A percentile compares a stretch with the other conserved stretches of the same genome.
Evolutionary conservation across 1,140 invertebrate species (phyloP).

Genomic region (Ladona fulva): DNA sequence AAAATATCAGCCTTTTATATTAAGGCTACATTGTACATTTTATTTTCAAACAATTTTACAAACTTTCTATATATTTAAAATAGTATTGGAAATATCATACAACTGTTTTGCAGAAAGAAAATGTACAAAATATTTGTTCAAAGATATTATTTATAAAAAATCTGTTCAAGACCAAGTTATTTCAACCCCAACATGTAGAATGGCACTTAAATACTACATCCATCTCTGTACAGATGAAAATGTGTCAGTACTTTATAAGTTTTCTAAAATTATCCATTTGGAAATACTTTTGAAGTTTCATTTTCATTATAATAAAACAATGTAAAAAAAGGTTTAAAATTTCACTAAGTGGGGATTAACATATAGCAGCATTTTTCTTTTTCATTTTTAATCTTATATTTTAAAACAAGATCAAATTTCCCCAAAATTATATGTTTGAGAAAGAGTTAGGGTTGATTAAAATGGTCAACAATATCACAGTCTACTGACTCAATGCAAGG

Average conservation of each 20-base stretch:
- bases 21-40: not conserved
- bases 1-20: not conserved
- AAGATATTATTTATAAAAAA: not conserved
- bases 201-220: not conserved
- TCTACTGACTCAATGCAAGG: slow-evolving; percentile 8
- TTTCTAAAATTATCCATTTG: not conserved
- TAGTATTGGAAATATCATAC: not conserved
- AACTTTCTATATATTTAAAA: not conserved
- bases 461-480: not conserved
- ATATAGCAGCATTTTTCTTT: not conserved
- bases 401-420: not conserved
- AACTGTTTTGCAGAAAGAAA: not conserved
- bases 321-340: too few species aligned
- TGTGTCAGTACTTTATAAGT: not conserved
- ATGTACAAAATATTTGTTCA: slow-evolving; percentile 10
- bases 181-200: not conserved
- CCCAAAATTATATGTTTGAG: not conserved
- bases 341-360: not conserved
- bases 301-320: not conserved
- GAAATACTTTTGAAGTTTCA: not conserved
- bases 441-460: not conserved
- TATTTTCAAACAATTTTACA: not conserved
- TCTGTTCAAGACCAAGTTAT: slow-evolving; percentile 1
- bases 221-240: not conserved
- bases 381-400: not conserved